These are phyloP conservation scores for Ophion ellenae DNA, from an alignment of 2,888 invertebrate genomes.

Conservation along the genomic window DNA sequence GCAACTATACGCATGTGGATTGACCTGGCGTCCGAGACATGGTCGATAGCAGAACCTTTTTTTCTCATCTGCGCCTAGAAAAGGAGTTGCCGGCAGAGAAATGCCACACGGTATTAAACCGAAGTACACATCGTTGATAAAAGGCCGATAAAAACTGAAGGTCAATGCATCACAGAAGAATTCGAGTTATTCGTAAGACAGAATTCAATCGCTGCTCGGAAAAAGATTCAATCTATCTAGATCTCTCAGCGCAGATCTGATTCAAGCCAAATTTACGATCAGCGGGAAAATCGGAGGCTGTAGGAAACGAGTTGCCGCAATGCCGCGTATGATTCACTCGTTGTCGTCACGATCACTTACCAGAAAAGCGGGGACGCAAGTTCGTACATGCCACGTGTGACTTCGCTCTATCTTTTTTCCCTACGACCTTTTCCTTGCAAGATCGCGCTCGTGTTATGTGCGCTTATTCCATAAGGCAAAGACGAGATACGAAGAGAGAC, in stretches of 20 bases:
- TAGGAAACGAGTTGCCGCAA: background rate
- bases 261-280: background rate
- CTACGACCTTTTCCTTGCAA: background rate
- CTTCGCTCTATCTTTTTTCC: background rate
- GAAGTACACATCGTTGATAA: background rate
- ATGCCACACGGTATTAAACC: background rate
- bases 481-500: conserved; percentile 8
- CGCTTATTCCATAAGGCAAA: background rate
- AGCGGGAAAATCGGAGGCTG: background rate
- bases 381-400: background rate
- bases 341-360: background rate
- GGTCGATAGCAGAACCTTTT: background rate
- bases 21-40: background rate
- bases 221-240: background rate
- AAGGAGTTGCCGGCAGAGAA: background rate
- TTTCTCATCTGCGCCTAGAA: background rate
- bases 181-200: background rate
- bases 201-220: background rate
- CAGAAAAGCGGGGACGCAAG: background rate
- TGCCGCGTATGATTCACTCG: background rate
- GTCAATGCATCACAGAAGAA: background rate
- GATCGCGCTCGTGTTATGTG: background rate
- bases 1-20: background rate
- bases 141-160: background rate
- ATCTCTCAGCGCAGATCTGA: background rate